These are phyloP conservation scores for Amiota mariae DNA, from an alignment of 2,888 invertebrate genomes.

Conservation along the genomic window DNA sequence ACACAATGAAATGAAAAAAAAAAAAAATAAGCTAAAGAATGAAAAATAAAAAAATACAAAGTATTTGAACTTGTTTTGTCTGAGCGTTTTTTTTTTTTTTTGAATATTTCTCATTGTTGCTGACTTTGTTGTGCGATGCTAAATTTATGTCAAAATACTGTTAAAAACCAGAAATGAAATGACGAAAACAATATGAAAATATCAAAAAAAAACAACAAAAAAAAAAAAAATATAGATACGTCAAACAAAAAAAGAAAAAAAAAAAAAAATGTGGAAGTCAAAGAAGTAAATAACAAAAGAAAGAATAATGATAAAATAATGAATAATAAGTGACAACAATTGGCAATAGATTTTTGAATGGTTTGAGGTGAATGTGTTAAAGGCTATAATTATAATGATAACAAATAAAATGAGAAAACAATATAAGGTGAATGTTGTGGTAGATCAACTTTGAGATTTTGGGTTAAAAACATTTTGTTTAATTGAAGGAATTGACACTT, in stretches of 20 bases:
- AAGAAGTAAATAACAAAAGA: background rate
- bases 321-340: background rate
- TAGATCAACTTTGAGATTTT: no score
- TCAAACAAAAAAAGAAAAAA: background rate
- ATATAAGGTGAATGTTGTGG: no score
- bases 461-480: no score
- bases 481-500: no score
- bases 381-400: no score
- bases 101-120: conserved; percentile 4
- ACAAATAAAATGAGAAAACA: no score
- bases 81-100: conserved; percentile 24
- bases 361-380: no score
- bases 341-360: no score
- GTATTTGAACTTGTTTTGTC: conserved; percentile 35
- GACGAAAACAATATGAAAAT: conserved; percentile 2
- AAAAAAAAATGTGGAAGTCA: background rate
- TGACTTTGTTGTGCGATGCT: background rate
- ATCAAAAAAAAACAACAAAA: conserved; percentile 28
- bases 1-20: background rate
- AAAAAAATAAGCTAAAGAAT: background rate
- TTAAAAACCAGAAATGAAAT: conserved; percentile 36
- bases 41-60: background rate
- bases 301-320: conserved; percentile 5
- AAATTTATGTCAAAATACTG: conserved; percentile 53
- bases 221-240: no score